Percentiles rank a stretch among this genome's conserved stretches.
Evolutionary conservation across 2,888 invertebrate genomes (phyloP).

Genomic region (Hydrotaea diabolus): DNA sequence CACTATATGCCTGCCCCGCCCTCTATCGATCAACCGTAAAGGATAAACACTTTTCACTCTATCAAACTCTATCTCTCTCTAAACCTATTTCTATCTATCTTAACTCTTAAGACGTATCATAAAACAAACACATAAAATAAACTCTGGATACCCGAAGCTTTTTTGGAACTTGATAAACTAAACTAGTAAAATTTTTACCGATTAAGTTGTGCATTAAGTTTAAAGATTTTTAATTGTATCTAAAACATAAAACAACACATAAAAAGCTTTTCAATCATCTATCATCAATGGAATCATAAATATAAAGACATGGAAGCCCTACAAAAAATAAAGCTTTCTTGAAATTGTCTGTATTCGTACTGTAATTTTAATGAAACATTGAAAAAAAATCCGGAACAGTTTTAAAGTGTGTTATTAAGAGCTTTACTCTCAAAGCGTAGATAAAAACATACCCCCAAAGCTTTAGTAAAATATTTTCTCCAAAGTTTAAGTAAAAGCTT

Average conservation of each 20-base stretch:
- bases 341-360: too few species aligned
- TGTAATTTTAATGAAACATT: too few species aligned
- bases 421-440: too few species aligned
- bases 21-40: neutral
- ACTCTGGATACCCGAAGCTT: constrained; percentile 1
- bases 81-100: neutral
- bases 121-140: neutral
- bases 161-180: constrained; percentile 16
- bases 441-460: too few species aligned
- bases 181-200: neutral
- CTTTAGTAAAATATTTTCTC: too few species aligned
- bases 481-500: too few species aligned
- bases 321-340: too few species aligned
- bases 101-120: neutral
- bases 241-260: neutral
- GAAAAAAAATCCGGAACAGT: too few species aligned
- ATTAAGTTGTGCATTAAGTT: constrained; percentile 4
- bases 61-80: neutral
- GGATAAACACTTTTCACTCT: neutral
- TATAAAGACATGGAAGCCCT: neutral
- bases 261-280: constrained; percentile 4
- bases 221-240: neutral
- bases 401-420: too few species aligned
- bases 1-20: too few species aligned
- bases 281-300: neutral